These are phyloP conservation scores for Parelbella ahira DNA, from an alignment of 2,888 invertebrate species.

Conservation along the genomic window DNA sequence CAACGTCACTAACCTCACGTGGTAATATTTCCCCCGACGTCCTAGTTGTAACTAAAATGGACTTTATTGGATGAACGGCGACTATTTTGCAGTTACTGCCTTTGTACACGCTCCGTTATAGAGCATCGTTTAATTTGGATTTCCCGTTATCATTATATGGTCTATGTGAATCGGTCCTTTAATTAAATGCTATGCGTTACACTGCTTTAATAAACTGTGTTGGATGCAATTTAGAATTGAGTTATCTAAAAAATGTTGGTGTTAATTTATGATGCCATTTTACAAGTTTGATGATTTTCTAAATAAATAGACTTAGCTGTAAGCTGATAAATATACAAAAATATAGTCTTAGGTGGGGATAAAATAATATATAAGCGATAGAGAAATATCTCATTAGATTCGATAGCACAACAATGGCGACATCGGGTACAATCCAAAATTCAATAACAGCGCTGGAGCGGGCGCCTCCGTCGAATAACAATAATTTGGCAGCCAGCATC, in stretches of 20 bases:
- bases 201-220: no score
- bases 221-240: no score
- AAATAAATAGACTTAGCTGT: no score
- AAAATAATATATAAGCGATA: slow-evolving; percentile 30
- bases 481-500: slow-evolving; percentile 75
- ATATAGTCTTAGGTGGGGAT: slow-evolving; percentile 7
- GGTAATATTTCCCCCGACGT: slow-evolving; percentile 36
- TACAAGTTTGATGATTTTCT: no score
- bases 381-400: slow-evolving; percentile 45
- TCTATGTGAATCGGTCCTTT: no score
- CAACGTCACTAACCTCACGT: no score
- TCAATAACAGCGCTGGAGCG: slow-evolving; percentile 65
- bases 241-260: no score
- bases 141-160: slow-evolving; percentile 26
- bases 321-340: no score
- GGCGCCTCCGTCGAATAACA: slow-evolving; percentile 66
- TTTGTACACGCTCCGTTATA: slow-evolving; percentile 39
- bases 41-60: slow-evolving; percentile 50
- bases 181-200: no score
- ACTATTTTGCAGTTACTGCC: slow-evolving; percentile 50
- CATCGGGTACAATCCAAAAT: slow-evolving; percentile 62
- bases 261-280: no score
- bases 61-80: slow-evolving; percentile 56
- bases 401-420: slow-evolving; percentile 52
- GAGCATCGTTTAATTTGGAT: slow-evolving; percentile 36